Base-by-base conservation (phyloP, 2,888 invertebrate species). In the Rhingia campestris region DNA sequence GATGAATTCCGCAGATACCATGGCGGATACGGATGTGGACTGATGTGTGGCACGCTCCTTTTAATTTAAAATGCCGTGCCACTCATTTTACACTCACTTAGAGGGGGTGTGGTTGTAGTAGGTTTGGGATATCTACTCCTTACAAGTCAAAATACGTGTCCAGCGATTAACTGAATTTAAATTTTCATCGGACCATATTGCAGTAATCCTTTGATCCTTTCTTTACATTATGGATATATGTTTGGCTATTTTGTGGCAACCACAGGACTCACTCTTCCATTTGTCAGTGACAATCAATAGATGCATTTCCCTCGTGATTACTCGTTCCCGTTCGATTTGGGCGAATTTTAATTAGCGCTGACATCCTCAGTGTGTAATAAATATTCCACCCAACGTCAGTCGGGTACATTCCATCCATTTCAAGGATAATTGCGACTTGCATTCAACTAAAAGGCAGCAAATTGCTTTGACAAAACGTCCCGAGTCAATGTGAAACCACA, bases 361-460 rank as follows among this genome's bases (percentile, higher is more conserved):
- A 79, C 84, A 84, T 73, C 76, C 35, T 67, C 80, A 32, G 67
- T 73, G 73, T 61, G 61, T 80, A 79, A 84, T 80, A 80, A 79
- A 84, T 32, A 49, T 80, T 75, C 74, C 59, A 41, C 58, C 54
- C 73, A 70, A 49, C 56, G 82, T 66, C 79, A 77, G 63, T 69
- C 63, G 49, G 10, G 41, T 10, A 4, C 64, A 84, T 84, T 79
- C 84, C 84, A 72, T 45, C 74, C 79, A 74, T 84, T 84, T 84
- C 43, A 70, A 80, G 75, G 80, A 80, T 84, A 84, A 80, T 84
- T 84, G 80, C 80, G 74, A 84, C 74, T 75, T 84, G 74, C 84
- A 84, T 79, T 74, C 77, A 77, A 73, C 82, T 82, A 82, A 82
- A 82, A 82, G 82, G 77, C 77, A 63, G 70, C 74, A 84, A 84